Percentiles rank a stretch among this genome's conserved stretches.
Conservation (phyloP, 2,797 vertebrate genomes). For the Benthosema pterotum region DNA sequence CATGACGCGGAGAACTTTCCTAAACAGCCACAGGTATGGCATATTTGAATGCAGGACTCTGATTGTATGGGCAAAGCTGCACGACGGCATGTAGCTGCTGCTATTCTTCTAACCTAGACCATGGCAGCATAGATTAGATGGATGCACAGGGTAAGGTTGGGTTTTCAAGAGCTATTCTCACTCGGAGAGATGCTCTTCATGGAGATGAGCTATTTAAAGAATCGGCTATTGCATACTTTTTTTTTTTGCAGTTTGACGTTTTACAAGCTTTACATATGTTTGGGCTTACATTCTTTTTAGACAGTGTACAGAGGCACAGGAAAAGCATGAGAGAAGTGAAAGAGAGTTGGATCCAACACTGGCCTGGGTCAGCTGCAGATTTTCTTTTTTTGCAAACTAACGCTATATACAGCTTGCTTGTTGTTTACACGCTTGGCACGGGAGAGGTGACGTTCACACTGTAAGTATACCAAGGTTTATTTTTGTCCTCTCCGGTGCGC, state of each 20-base stretch:
- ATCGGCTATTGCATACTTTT: no score
- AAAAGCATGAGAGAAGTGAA: no score
- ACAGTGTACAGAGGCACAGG: no score
- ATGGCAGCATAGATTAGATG: not conserved
- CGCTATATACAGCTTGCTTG: constrained; percentile 16
- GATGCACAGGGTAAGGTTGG: no score
- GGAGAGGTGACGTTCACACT: constrained; percentile 28
- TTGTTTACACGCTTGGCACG: constrained; percentile 47
- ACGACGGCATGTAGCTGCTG: constrained; percentile 45
- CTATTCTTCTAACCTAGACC: not conserved
- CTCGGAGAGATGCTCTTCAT: no score
- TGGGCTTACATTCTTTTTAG: not conserved
- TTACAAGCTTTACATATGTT: constrained; percentile 16
- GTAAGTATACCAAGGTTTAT: constrained; percentile 42
- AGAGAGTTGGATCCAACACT: no score
- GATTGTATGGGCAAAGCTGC: constrained; percentile 28
- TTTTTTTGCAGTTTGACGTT: not conserved
- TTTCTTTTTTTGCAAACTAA: constrained; percentile 29
- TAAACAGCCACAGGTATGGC: constrained; percentile 62
- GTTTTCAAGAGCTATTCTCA: no score
- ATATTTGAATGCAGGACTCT: constrained; percentile 10
- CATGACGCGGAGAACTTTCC: constrained; percentile 35
- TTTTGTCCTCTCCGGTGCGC: constrained; percentile 46
- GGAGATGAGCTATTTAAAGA: no score
- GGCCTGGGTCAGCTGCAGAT: not conserved